These are phyloP conservation scores for Coregonus clupeaformis DNA, from an alignment of 2,113 vertebrate genomes.

Conservation along the genomic window DNA sequence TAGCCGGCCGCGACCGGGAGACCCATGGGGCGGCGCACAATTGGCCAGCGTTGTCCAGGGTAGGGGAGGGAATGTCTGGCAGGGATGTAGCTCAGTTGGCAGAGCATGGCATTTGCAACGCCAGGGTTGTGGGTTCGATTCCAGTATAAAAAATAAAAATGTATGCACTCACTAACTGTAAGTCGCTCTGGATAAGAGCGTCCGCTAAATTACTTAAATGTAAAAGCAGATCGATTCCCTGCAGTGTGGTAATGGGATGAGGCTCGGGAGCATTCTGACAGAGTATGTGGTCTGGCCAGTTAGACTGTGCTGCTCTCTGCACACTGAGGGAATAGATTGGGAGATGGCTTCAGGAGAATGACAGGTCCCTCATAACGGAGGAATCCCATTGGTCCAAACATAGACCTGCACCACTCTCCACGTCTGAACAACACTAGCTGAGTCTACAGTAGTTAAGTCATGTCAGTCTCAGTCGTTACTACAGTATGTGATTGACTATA, in stretches of 20 bases:
- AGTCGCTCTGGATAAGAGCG: too few relatives aligned
- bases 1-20: too few relatives aligned
- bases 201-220: too few relatives aligned
- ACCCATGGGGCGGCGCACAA: too few relatives aligned
- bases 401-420: not conserved
- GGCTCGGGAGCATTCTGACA: constrained; percentile 19
- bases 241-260: constrained; percentile 2
- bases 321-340: not conserved
- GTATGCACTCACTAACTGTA: too few relatives aligned
- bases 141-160: too few relatives aligned
- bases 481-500: not conserved
- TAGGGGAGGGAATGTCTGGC: too few relatives aligned
- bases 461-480: not conserved
- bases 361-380: not conserved
- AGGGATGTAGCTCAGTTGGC: too few relatives aligned
- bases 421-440: not conserved
- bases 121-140: too few relatives aligned
- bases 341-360: not conserved
- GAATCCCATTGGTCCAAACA: not conserved
- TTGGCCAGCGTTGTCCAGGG: too few relatives aligned
- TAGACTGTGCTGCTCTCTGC: constrained; percentile 11
- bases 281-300: constrained; percentile 21
- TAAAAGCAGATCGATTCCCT: not conserved
- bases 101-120: too few relatives aligned
- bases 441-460: not conserved